Evolutionary conservation across 2,113 vertebrate genomes (phyloP), one percentile per base, ranked within the genome.

Genomic region (Sula dactylatra): DNA sequence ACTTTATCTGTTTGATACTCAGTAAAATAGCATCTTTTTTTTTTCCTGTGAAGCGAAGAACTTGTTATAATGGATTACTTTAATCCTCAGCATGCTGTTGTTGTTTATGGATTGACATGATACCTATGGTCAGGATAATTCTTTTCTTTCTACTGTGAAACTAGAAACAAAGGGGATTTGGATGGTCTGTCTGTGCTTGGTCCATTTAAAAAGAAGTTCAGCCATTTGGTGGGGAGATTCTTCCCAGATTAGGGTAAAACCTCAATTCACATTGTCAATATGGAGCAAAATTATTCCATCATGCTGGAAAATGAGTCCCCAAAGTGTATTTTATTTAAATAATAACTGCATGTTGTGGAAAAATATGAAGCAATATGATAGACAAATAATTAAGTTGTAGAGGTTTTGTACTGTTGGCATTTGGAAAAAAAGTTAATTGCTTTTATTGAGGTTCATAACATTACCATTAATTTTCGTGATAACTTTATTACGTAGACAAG

Each of bases 351-450:
- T 67, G 16, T 72, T 79, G 8, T 91, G 25, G 36, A 88, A 95
- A 72, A 94, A 79, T 47, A 85, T 59, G 52, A 94, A 94, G 44
- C 66, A 76, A 82, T 19, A 82, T 77, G 36, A 94, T 86, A 71
- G 50, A 58, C n/a, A 84, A 65, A 45, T 95, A 94, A 96, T 95
- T 89, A 96, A 91, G 55, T 81, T 82, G n/a, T 65, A 89, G 71
- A 71, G 52, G 59, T 27, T 96, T 97, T 93, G 31, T 61, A 36
- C 45, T 14, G 38, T 31, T 96, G 70, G 59, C 71, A 86, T 96
- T 89, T 91, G 31, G 54, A 67, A 93, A 73, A 91, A 78, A 86
- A 66, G 52, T 94, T 95, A 97, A 95, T 96, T 95, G 72, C 50
- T 86, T 95, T 95, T 96, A 82, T 91, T 80, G 66, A 65, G 36